Conservation (phyloP, 2,888 invertebrate genomes). For the Chrysolina oricalcia region DNA sequence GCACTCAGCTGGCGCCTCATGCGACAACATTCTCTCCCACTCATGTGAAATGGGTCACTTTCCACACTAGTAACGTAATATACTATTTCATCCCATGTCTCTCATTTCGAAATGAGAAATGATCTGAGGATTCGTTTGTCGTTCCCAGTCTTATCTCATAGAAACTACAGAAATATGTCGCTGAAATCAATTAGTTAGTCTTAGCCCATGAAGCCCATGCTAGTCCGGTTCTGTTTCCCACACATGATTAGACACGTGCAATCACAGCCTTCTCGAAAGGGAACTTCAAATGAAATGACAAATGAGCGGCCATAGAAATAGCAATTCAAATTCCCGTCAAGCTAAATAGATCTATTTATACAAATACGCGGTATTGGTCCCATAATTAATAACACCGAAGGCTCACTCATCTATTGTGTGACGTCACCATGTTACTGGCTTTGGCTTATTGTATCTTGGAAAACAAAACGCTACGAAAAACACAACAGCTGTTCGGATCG, state of each 20-base stretch:
- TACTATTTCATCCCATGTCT: too few species aligned
- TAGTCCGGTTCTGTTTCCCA: background rate
- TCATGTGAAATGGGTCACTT: too few species aligned
- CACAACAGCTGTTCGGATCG: background rate
- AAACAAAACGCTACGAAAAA: too few species aligned
- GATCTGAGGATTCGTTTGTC: too few species aligned
- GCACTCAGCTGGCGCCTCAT: too few species aligned
- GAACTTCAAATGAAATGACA: background rate
- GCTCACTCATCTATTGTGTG: background rate
- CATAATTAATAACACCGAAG: constrained; percentile 4
- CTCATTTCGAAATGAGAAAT: too few species aligned
- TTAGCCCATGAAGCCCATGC: background rate
- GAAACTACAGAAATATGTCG: too few species aligned
- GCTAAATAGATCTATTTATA: background rate
- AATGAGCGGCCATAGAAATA: background rate
- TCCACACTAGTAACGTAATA: too few species aligned
- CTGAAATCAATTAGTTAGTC: too few species aligned
- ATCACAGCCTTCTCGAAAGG: background rate
- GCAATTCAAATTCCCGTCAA: background rate
- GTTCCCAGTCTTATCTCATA: too few species aligned
- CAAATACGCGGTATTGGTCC: background rate
- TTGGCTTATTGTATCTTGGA: background rate
- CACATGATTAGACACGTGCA: background rate
- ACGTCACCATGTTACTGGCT: background rate
- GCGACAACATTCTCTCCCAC: too few species aligned